Evolutionary conservation across 2,888 invertebrate species (phyloP).

Genomic region (Brenthis daphne): DNA sequence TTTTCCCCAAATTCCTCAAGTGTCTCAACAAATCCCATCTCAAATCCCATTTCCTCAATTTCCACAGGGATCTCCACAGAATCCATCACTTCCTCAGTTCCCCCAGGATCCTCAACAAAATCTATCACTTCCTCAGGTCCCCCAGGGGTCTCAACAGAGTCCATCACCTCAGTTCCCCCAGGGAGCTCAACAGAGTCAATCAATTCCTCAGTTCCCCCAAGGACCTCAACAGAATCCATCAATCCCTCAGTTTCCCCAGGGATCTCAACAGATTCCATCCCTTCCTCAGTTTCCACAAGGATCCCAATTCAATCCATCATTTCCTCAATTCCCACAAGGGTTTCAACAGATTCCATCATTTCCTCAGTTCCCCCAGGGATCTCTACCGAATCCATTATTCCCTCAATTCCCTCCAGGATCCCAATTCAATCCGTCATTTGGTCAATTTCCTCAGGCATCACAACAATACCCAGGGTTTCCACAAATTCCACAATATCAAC

Average conservation of each 20-base stretch:
- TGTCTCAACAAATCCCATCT: conserved; percentile 45
- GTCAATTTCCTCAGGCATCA: not conserved
- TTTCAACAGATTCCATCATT: not conserved
- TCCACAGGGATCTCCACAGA: conserved; percentile 39
- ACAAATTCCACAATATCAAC: conserved; percentile 33
- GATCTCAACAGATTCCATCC: not conserved
- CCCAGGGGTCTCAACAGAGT: conserved; percentile 43
- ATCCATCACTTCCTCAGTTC: conserved; percentile 34
- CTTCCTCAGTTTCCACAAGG: not conserved
- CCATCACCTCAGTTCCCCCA: conserved; percentile 48
- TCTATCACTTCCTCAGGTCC: conserved; percentile 43
- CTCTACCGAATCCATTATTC: not conserved
- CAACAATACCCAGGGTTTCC: conserved; percentile 24
- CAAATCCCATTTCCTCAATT: conserved; percentile 43
- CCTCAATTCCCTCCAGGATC: not conserved
- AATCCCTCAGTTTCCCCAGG: conserved; percentile 1
- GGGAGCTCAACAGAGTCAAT: conserved; percentile 11
- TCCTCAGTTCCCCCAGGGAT: not conserved
- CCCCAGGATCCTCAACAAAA: conserved; percentile 42
- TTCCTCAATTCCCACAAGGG: not conserved
- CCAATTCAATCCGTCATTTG: not conserved
- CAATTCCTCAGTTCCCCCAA: conserved; percentile 17
- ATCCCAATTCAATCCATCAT: not conserved
- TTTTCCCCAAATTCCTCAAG: conserved; percentile 42
- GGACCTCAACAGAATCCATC: conserved; percentile 3